Base-by-base conservation (phyloP, 2,888 invertebrate species). In the Synergus gifuensis region DNA sequence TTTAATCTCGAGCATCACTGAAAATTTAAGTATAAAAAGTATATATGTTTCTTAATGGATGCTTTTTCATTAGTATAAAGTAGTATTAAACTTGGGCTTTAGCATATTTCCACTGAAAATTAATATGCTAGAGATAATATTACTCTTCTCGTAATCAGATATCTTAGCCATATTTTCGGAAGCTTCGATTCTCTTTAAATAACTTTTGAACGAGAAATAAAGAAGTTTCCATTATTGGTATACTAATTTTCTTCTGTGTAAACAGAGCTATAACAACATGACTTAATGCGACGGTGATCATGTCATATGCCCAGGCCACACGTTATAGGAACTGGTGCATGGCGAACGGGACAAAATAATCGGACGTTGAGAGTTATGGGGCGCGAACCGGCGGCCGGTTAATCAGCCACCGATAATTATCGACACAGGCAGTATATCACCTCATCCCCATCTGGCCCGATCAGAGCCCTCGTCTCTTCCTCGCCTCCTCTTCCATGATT, bases 351-450 rank as follows among this genome's bases (percentile, higher is more conserved):
- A 88, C 90, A 91, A 92, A 92, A 92, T 92, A 92, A 92, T 92
- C 91, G 91, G 90, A 91, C 90, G 88, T 88, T 88, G 89, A 91
- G 92, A 92, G 90, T 92, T 92, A 92, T 92, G 92, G 92, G 90
- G 92, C 92, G 92, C 92, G 91, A 92, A 92, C 90, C 92, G 88
- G 89, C 90, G 89, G 88, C 90, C 91, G 91, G 91, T 91, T 91
- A 91, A 91, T 91, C 91, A 91, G 91, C 90, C 91, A 91, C 91
- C 91, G 91, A 92, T 92, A 92, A 92, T 92, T 92, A 92, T 92
- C 92, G 92, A 91, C 91, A 91, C 89, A 90, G 89, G 89, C 90
- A 90, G 90, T 92, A 92, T 91, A 92, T 92, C 92, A 92, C 90
- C 85, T 85, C 86, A 85, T 83, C 84, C 87, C 86, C 84, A 82